Evolutionary conservation across 2,888 invertebrate genomes (phyloP), one percentile per base, ranked within the genome.

Genomic region (Agonopterix subpropinquella): DNA sequence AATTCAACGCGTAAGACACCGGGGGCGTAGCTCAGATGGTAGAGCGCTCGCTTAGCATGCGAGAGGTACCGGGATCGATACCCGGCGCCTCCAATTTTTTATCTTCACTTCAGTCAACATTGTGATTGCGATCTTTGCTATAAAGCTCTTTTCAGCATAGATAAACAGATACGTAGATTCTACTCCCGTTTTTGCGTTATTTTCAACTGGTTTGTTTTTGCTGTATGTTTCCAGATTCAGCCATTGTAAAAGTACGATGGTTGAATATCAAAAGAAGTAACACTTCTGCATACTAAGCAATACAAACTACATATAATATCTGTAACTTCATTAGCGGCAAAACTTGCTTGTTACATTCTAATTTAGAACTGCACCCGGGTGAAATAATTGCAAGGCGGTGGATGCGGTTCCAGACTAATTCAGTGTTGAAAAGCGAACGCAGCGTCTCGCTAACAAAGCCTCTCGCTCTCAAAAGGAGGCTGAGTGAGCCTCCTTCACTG

Each of bases 41-140:
- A 80, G 80, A 81, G 80, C 80, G 58, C 67, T 68, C 73, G 83
- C 81, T 81, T 81, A 81, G 83, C 83, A 82, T 83, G 82, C 70
- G 87, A 89, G 87, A 88, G 85, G 87, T 88, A 87, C 86, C 84
- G 88, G 87, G 86, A 87, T 88, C 86, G 85, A 88, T 86, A 84
- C 86, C 85, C 85, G 85, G 86, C 86, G 83, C 86, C 85, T 88
- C 84, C 86, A 51, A 15, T 43, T 5, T 43, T 60, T 63, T 59
- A 48, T 44, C 8, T 10, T 44, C 11, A 5, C 11, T 9, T 5
- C 28, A 28, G 28, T 28, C 28, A 28, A 28, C 28, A 28, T 1
- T 4, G 28, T 7, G 28, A 28, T 28, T 28, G 28, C 28, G 28
- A 7, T 28, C 28, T 28, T 28, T 28, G 28, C 28, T 28, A 28